phyloP scores from a whole-genome alignment of 1,140 invertebrate genomes.

The Caerostris extrusa region DNA sequence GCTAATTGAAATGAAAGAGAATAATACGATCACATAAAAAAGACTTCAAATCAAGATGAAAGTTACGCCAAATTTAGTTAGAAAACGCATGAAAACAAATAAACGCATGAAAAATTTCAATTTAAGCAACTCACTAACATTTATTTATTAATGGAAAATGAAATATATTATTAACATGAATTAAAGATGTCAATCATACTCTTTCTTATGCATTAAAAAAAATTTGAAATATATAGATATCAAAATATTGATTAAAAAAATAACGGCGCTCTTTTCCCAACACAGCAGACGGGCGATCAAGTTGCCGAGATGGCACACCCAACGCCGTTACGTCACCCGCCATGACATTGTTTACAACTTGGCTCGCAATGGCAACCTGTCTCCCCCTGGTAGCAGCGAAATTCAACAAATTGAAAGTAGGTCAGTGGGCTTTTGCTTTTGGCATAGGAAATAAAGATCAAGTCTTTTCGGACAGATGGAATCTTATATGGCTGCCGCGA shows the following conservation, averaged over 20 bases:
- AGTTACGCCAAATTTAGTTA: too few relatives aligned
- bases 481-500: background rate
- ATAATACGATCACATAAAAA: too few relatives aligned
- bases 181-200: background rate
- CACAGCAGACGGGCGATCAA: slow-evolving; percentile 34
- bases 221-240: background rate
- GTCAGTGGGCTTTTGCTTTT: slow-evolving; percentile 53
- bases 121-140: too few relatives aligned
- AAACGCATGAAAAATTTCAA: too few relatives aligned
- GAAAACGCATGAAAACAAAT: too few relatives aligned
- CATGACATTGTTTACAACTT: slow-evolving; percentile 71
- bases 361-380: slow-evolving; percentile 20
- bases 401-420: slow-evolving; percentile 59
- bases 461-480: background rate
- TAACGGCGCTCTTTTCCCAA: background rate
- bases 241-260: background rate
- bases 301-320: background rate
- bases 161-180: too few relatives aligned
- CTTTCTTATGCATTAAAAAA: background rate
- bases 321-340: background rate
- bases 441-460: background rate
- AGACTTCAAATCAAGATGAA: too few relatives aligned
- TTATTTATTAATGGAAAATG: too few relatives aligned
- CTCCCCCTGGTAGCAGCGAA: slow-evolving; percentile 50
- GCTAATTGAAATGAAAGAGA: too few relatives aligned